These are phyloP conservation scores for Cerastis leucographa DNA, from an alignment of 2,888 invertebrate genomes.

Conservation along the genomic window DNA sequence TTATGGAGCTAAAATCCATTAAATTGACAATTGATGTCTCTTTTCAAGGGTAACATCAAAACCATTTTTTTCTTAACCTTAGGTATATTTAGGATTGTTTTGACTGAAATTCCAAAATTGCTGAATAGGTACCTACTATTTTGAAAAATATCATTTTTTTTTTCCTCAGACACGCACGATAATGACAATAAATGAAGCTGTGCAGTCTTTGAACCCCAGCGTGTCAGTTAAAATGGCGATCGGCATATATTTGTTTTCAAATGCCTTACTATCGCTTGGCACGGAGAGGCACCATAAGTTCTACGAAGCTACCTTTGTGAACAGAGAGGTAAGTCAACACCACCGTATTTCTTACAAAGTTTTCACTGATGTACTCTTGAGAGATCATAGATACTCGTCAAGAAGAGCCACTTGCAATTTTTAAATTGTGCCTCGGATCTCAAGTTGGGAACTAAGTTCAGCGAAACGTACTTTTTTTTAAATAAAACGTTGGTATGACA, in stretches of 20 bases:
- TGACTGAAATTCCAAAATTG: no score
- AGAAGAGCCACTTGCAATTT: not conserved
- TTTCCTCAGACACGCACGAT: conserved; percentile 92
- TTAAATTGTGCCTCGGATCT: not conserved
- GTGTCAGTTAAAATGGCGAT: conserved; percentile 95
- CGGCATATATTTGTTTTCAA: conserved; percentile 94
- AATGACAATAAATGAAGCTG: conserved; percentile 94
- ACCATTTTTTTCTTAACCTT: not conserved
- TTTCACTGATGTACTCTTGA: not conserved
- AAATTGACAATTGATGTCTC: conserved; percentile 1
- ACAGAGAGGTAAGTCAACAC: conserved; percentile 91
- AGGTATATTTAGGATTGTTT: not conserved
- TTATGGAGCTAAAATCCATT: not conserved
- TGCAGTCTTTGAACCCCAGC: conserved; percentile 93
- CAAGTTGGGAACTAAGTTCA: not conserved
- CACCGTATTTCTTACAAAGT: not conserved
- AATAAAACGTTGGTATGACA: not conserved
- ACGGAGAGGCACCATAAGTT: conserved; percentile 94
- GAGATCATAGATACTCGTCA: not conserved
- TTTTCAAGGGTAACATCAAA: not conserved
- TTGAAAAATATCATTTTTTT: not conserved
- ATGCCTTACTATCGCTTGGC: conserved; percentile 93
- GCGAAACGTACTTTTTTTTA: not conserved
- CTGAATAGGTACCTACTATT: no score
- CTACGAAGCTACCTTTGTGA: conserved; percentile 93